Evolutionary conservation across 2,797 vertebrate genomes (phyloP).

Genomic region (Leptoclinus maculatus): DNA sequence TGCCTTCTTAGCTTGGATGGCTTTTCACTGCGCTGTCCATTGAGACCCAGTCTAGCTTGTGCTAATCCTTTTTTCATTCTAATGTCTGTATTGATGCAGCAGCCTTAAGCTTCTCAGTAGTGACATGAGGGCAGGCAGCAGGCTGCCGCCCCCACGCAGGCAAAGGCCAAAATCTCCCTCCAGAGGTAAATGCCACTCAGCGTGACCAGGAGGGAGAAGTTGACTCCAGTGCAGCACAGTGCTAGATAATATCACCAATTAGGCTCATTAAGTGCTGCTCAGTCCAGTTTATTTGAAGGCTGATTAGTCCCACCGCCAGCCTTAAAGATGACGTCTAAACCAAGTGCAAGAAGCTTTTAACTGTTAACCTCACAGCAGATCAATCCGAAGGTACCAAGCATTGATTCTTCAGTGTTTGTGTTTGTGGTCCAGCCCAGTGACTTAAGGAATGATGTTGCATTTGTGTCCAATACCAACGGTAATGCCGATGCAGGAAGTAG

Average conservation of each 20-base stretch:
- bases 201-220: conserved; percentile 24
- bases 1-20: conserved; percentile 66
- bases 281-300: conserved; percentile 43
- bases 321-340: conserved; percentile 28
- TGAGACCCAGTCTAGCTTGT: conserved; percentile 67
- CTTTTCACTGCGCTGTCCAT: conserved; percentile 67
- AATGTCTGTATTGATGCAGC: conserved; percentile 72
- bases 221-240: neutral
- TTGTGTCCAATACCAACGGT: neutral
- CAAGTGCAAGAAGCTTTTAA: conserved; percentile 37
- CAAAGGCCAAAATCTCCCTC: conserved; percentile 20
- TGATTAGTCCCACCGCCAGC: conserved; percentile 18
- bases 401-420: neutral
- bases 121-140: conserved; percentile 56
- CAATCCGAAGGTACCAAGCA: conserved; percentile 9
- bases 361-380: conserved; percentile 24
- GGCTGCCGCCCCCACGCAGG: conserved; percentile 47
- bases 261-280: conserved; percentile 37
- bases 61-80: conserved; percentile 76
- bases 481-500: neutral
- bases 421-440: neutral
- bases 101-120: conserved; percentile 68
- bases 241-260: conserved; percentile 38
- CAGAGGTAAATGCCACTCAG: conserved; percentile 30
- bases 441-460: neutral